Conservation (phyloP, 2,888 invertebrate genomes). For the Limnephilus marmoratus region DNA sequence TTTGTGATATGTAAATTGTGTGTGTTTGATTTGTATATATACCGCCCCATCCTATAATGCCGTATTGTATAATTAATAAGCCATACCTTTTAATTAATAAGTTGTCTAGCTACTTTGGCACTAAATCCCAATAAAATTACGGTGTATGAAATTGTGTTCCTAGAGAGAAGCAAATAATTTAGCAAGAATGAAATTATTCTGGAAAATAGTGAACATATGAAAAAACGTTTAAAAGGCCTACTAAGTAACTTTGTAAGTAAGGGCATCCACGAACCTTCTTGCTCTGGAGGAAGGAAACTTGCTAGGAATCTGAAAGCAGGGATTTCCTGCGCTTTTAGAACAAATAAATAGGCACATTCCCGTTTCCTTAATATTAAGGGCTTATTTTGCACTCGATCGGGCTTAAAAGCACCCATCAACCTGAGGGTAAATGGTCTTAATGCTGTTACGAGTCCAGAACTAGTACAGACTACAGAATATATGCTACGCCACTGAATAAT, state of each 20-base stretch:
- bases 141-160: too few species aligned
- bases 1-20: too few species aligned
- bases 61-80: too few species aligned
- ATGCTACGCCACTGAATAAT: not conserved
- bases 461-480: not conserved
- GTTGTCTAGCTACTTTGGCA: too few species aligned
- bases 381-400: constrained; percentile 29
- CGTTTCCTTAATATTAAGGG: constrained; percentile 20
- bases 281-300: not conserved
- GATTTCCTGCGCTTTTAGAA: constrained; percentile 5
- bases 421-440: not conserved
- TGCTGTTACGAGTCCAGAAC: not conserved
- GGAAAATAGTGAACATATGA: too few species aligned
- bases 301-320: constrained; percentile 1
- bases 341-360: constrained; percentile 26
- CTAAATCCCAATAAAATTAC: too few species aligned
- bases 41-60: too few species aligned
- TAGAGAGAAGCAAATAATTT: too few species aligned
- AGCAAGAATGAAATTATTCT: not conserved
- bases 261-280: not conserved
- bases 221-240: too few species aligned
- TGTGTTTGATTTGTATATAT: too few species aligned
- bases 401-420: constrained; percentile 12
- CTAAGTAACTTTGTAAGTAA: not conserved
- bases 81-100: too few species aligned